Conservation (phyloP, 2,113 vertebrate genomes). For the Abramis brama region DNA sequence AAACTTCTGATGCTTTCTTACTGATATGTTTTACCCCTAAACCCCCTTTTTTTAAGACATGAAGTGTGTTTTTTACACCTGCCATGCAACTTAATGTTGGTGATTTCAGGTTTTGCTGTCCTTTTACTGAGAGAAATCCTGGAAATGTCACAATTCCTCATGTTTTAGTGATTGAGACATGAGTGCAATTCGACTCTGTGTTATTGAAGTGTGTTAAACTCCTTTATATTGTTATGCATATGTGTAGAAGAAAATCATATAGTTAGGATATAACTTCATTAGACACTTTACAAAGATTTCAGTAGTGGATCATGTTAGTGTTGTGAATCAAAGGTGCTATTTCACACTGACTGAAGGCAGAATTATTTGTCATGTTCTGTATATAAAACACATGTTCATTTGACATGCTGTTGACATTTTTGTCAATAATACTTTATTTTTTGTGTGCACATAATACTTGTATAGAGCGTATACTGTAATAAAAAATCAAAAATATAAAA, state of each 20-base stretch:
- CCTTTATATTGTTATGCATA: not conserved
- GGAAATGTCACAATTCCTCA: not conserved
- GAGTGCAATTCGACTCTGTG: not conserved
- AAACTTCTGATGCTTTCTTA: not conserved
- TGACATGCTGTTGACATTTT: conserved; percentile 53
- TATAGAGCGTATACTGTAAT: conserved; percentile 30
- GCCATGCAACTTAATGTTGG: not conserved
- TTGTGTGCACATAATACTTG: conserved; percentile 30
- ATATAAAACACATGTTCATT: conserved; percentile 2
- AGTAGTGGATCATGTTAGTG: conserved; percentile 61
- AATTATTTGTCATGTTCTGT: not conserved
- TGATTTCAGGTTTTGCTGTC: not conserved
- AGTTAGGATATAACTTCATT: not conserved
- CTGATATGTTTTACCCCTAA: not conserved
- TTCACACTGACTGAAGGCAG: conserved; percentile 3
- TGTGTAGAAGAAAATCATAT: not conserved
- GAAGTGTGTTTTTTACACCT: not conserved
- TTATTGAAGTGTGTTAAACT: conserved; percentile 24
- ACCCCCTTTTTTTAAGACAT: not conserved
- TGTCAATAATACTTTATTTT: conserved; percentile 3
- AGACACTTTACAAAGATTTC: conserved; percentile 46
- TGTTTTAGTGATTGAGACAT: not conserved
- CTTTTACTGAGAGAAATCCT: not conserved
- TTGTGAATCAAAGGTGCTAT: conserved; percentile 4
- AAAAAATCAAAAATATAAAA: not conserved